Evolutionary conservation across 2,888 invertebrate species (phyloP), one percentile per base, ranked within the genome.

Genomic region (Lasioglossum calceatum): DNA sequence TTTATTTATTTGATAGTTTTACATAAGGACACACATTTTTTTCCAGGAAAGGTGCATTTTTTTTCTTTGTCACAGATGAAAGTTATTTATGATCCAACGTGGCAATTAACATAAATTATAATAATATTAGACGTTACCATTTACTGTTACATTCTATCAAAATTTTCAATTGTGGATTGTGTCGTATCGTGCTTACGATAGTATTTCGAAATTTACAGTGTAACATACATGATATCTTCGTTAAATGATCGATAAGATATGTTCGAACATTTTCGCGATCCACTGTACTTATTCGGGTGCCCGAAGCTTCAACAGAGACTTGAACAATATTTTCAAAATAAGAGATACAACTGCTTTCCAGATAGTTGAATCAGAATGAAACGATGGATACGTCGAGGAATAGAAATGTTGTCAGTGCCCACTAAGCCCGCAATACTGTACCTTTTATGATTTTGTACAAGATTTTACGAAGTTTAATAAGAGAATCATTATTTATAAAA

Each of bases 391-490:
- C 70, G 50, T 47, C 39, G 70, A 39, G 39, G 78, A 50, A 42
- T 78, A 54, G 36, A 77, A 78, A 71, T 78, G 39, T 67, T 71
- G 70, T 39, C 50, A 54, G 39, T 39, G 47, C 54, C 78, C 58
- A 71, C 42, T 74, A 85, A 82, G 73, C 79, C 71, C 64, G 54
- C 71, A 75, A 79, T 79, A 80, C 70, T 58, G 42, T 54, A 80
- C 80, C 76, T 79, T 74, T 85, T 79, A 77, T 44, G 16, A 79
- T 76, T 83, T 83, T 50, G 50, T 44, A 73, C 42, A 84, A 84
- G 70, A 78, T 74, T 67, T 78, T 74, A 82, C 61, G 50, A 71
- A 77, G 32, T 83, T 77, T 16, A 76, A 81, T 77, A 19, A 54
- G 77, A 81, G 73, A 81, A 42, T 73, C 50, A 81, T 50, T 77